Evolutionary conservation across 37 sponge, comb jelly and placozoan genomes (phyloP), one percentile per base, ranked within the genome.

Genomic region (Ianthella basta): DNA sequence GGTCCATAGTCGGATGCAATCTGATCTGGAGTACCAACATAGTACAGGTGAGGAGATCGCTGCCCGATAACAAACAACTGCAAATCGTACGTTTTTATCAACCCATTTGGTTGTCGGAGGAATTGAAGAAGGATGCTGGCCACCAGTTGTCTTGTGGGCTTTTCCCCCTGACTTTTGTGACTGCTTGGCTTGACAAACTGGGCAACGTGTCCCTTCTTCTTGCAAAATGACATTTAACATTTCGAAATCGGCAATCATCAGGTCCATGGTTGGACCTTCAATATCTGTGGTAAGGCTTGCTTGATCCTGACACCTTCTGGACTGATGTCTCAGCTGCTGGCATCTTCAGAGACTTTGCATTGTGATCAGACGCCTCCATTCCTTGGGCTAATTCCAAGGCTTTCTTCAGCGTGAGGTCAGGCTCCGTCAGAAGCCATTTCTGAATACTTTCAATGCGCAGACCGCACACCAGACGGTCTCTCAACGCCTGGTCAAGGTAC

Each of bases 191-290:
- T 23, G 25, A 29, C 85, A 84, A 6, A 38, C 72, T 29, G 72
- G 35, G 85, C 72, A 23, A 84, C 75, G 73, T 84, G 85, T 15
- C 85, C 85, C 34, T 29, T 77, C 35, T 84, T 84, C 24, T 56
- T 56, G 50, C 85, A 84, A 23, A 77, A 54, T 74, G 73, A 72
- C 85, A 84, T 65, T 34, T 63, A 30, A 35, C 66, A 30, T 63
- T 13, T 4, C 24, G 8, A 13, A 35, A 33, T 8, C 25, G 27
- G 40, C 83, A 66, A 1, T 37, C 38, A 13, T 80, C 12, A 5
- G 56, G 34, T 3, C 10, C 16, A 15, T 80, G 81, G 35, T 73
- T 73, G 5, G 23, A 23, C 23, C 75, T 6, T 32, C 75, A 6
- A 73, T 35, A 73, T 33, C 75, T 3, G 23, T n/a, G 5, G 29